phyloP scores from a whole-genome alignment of 2,888 invertebrate species.

The Dione vanillae region DNA sequence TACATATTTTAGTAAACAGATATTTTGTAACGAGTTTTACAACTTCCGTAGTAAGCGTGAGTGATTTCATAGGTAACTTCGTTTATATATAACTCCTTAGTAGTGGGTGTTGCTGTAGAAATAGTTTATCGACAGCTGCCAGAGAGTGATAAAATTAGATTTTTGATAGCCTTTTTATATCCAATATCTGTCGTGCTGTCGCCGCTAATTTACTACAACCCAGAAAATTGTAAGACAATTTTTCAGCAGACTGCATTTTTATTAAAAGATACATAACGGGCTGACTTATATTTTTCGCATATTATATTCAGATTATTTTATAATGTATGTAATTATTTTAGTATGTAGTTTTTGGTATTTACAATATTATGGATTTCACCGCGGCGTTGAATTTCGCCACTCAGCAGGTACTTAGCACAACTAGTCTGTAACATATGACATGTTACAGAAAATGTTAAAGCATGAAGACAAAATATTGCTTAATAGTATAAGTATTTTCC shows the following conservation, averaged over 20 bases:
- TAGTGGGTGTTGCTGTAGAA: constrained; percentile 35
- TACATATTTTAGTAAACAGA: background rate
- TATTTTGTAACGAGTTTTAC: background rate
- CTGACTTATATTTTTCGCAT: too few relatives aligned
- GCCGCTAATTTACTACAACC: constrained; percentile 27
- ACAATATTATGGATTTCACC: too few relatives aligned
- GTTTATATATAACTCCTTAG: constrained; percentile 22
- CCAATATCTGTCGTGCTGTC: constrained; percentile 45
- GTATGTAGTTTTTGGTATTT: too few relatives aligned
- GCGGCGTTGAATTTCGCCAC: too few relatives aligned
- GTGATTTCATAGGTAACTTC: constrained; percentile 8
- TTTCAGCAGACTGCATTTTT: background rate
- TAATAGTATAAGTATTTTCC: too few relatives aligned
- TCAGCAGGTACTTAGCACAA: too few relatives aligned
- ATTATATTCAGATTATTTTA: too few relatives aligned
- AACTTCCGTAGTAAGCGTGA: constrained; percentile 3
- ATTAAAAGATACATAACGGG: background rate
- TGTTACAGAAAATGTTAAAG: too few relatives aligned
- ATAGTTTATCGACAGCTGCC: constrained; percentile 48
- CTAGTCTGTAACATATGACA: too few relatives aligned
- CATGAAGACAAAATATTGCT: too few relatives aligned
- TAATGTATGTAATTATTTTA: too few relatives aligned
- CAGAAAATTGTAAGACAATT: background rate
- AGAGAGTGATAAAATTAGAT: constrained; percentile 48
- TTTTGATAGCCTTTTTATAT: constrained; percentile 50